Evolutionary conservation across 2,888 invertebrate genomes (phyloP).

Genomic region (Noctua janthe): DNA sequence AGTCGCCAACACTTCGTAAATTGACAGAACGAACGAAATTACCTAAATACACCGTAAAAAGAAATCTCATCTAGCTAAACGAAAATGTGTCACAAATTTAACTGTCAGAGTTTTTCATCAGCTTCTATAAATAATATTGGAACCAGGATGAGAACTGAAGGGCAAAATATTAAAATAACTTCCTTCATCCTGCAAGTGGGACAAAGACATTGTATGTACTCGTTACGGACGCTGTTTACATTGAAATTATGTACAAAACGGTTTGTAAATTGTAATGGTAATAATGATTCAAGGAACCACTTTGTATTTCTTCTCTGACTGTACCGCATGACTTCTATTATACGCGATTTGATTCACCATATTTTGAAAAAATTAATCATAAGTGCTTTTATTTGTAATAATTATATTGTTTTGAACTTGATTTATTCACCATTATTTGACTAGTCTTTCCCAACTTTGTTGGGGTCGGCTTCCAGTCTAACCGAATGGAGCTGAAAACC

Average conservation of each 20-base stretch:
- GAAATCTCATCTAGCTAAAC: conserved; percentile 19
- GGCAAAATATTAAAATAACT: conserved; percentile 78
- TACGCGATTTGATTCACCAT: neutral
- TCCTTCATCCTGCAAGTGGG: conserved; percentile 75
- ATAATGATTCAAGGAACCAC: conserved; percentile 61
- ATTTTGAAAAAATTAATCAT: neutral
- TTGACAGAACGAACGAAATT: conserved; percentile 14
- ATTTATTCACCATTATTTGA: neutral
- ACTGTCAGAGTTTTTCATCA: conserved; percentile 68
- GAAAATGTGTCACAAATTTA: conserved; percentile 38
- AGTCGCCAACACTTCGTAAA: conserved; percentile 34
- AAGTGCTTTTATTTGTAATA: neutral
- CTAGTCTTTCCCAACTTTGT: neutral
- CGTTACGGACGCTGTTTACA: conserved; percentile 69
- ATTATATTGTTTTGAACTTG: neutral
- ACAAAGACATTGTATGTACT: conserved; percentile 81
- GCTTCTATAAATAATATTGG: conserved; percentile 72
- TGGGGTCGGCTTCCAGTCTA: neutral
- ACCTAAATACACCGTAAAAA: conserved; percentile 28
- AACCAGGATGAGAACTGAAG: conserved; percentile 77
- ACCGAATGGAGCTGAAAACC: neutral
- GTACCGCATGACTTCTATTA: conserved; percentile 19
- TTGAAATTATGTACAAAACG: conserved; percentile 68
- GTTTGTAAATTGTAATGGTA: conserved; percentile 70
- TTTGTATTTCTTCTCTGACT: conserved; percentile 41